These are phyloP conservation scores for Danio jaintianensis DNA, from an alignment of 2,797 vertebrate genomes.

Conservation along the genomic window DNA sequence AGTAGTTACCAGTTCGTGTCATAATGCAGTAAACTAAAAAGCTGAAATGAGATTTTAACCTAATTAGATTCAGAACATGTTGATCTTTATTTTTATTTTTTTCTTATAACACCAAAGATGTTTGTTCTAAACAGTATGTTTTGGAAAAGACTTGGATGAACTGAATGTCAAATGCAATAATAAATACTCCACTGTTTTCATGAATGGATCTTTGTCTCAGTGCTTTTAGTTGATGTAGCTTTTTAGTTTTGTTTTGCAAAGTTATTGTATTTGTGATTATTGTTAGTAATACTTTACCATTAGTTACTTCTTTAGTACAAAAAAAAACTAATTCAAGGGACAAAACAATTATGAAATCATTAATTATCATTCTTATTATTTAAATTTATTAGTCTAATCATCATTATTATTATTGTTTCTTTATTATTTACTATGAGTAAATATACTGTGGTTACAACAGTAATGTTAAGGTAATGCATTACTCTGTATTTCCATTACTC, in stretches of 20 bases:
- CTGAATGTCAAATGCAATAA: neutral
- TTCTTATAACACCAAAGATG: neutral
- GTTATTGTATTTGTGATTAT: slow-evolving; percentile 8
- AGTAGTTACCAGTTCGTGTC: neutral
- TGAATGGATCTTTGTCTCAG: neutral
- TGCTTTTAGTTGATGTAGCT: no score
- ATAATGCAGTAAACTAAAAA: neutral
- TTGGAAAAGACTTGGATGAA: neutral
- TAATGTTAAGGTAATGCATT: neutral
- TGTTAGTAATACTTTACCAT: neutral
- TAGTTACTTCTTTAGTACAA: no score
- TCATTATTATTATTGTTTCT: no score
- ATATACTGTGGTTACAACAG: neutral
- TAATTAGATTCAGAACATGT: neutral
- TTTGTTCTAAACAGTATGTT: neutral
- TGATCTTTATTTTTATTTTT: neutral
- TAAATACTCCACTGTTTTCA: neutral
- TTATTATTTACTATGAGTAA: no score
- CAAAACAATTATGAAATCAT: no score
- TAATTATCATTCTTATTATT: no score
- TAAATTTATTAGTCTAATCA: no score
- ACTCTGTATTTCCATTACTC: no score
- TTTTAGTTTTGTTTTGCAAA: no score
- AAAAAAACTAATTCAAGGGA: no score
- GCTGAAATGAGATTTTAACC: neutral